These are phyloP conservation scores for Coelopa frigida DNA, from an alignment of 1,140 invertebrate genomes.

Conservation along the genomic window DNA sequence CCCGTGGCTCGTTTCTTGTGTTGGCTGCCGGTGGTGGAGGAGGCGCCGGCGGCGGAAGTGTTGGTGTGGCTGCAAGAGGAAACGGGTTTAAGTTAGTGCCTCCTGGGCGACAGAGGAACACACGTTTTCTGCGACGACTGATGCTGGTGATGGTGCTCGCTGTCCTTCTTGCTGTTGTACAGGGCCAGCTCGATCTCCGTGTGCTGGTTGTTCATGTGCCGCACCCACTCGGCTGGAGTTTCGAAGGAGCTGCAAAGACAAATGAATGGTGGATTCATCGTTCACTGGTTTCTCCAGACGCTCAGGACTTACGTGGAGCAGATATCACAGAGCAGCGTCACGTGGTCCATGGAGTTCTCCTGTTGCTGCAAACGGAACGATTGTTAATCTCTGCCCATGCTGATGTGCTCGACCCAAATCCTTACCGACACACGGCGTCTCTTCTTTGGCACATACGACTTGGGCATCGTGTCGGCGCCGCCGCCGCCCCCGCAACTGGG, in stretches of 20 bases:
- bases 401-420: conserved; percentile 1
- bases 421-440: conserved; percentile 49
- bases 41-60: not conserved
- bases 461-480: conserved; percentile 42
- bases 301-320: conserved; percentile 58
- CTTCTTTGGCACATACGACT: conserved; percentile 50
- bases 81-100: not conserved
- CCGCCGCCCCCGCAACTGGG: conserved; percentile 1
- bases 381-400: not conserved
- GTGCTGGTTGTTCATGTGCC: conserved; percentile 73
- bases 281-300: not conserved
- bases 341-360: conserved; percentile 37
- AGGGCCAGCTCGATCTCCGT: conserved; percentile 74
- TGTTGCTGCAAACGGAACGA: conserved; percentile 27
- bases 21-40: not conserved
- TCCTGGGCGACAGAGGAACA: not conserved
- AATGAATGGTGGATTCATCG: not conserved
- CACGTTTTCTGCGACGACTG: not conserved
- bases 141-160: conserved; percentile 28
- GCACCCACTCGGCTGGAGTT: conserved; percentile 75
- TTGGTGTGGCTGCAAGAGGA: not conserved
- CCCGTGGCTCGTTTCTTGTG: no score
- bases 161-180: conserved; percentile 57
- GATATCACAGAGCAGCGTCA: conserved; percentile 57
- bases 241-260: conserved; percentile 49